Base-by-base conservation (phyloP, 1,140 invertebrate genomes). In the Hetaerina americana region DNA sequence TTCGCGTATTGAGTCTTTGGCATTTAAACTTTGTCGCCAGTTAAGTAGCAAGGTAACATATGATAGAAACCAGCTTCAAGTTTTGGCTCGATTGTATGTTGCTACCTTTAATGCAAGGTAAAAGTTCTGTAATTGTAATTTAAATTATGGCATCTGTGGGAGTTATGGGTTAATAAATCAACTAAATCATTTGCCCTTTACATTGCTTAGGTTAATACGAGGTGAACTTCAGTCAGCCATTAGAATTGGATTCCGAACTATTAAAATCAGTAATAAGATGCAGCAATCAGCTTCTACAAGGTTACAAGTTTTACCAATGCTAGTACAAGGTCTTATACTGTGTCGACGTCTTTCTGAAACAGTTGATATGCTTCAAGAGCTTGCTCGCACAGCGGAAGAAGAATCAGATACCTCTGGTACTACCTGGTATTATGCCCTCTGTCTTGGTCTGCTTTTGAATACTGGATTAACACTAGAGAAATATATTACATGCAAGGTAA, bases 401-500 rank as follows among this genome's bases (percentile, higher is more conserved):
- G 77, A 83, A 71, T 71, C 78, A 31, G 83, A 85, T 74, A 83
- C 82, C 76, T 83, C 82, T 1, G 80, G 81, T 72, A 76, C 81
- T 75, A 79, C 79, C 18, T 85, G 84, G 84, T 86, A 83, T 73
- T 82, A 82, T 73, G 79, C 82, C 0, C 75, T 83, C 5, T 82
- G 82, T 68, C 74, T 83, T 2, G 80, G 81, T 40, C 74, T 84
- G n/a, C 78, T 84, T 68, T 74, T 86, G 66, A 84, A 85, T 71
- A 80, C 81, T 0, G 84, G 84, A 0, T 78, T 83, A 73, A 78
- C 80, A 66, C 73, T 82, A 18, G 72, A 81, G 0, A 57, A 57
- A 57, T 57, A 57, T 57, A 12, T 18, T 18, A n/a, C 10, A 18
- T 57, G 40, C 10, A 57, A 57, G 40, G 40, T 57, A 57, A 57